Base-by-base conservation (phyloP, 1,140 invertebrate species). In the Galendromus occidentalis region DNA sequence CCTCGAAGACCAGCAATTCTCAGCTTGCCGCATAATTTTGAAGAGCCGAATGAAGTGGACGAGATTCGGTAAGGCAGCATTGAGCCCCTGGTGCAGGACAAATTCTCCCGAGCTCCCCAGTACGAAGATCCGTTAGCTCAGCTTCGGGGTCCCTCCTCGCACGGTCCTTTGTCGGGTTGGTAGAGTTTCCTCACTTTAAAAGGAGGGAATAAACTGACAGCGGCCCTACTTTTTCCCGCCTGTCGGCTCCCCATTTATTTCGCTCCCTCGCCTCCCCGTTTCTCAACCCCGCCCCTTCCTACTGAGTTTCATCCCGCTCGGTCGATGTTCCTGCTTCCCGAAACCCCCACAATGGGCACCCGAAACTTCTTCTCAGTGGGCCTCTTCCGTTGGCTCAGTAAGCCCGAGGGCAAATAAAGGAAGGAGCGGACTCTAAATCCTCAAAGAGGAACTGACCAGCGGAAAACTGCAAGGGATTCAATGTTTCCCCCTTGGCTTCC, bases 341-440 rank as follows among this genome's bases (percentile, higher is more conserved):
- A 17, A 33, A n/a, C 14, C 33, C 51, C 25, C 33, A 25, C 25
- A 29, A 29, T 59, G 51, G 25, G n/a, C 25, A 59, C 25, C n/a
- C 14, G 51, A 29, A 25, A 29, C 51, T 25, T 28, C 28, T 47
- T 47, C 28, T 47, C 45, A 22, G 18, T 47, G 7, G 18, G 18
- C 28, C 45, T 47, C 45, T 47, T 28, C 51, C 12, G 22, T 14
- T 59, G 33, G 33, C 33, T 39, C 9, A 9, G 51, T 59, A 59
- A 59, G 51, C 51, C 51, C 51, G 51, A 59, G 51, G 51, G 51
- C 51, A 59, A 59, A 59, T 59, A 59, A 59, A 59, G 51, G 51
- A 59, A 59, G 33, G 12, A 59, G 33, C 51, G 51, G 25, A 29
- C 25, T 59, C 51, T 59, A 59, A 59, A 59, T 59, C 51, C 51